phyloP scores from a whole-genome alignment of 2,113 vertebrate genomes.

The Podocnemis expansa region DNA sequence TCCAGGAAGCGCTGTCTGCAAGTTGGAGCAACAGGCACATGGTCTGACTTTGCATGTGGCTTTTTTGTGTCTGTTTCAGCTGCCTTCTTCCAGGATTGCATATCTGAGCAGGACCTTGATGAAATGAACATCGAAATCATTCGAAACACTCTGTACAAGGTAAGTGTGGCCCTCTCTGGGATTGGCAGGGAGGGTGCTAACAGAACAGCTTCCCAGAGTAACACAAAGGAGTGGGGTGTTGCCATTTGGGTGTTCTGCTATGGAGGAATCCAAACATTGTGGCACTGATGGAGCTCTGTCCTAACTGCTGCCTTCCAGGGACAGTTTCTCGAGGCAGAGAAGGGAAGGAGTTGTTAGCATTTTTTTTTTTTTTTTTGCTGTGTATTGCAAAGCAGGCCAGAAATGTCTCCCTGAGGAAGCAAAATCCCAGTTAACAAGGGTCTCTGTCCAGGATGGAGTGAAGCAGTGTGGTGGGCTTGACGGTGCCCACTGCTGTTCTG shows the following conservation, averaged over 20 bases:
- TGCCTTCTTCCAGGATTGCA: slow-evolving; percentile 98
- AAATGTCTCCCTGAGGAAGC: background rate
- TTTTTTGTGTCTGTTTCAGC: slow-evolving; percentile 78
- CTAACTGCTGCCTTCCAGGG: background rate
- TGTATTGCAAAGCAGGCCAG: background rate
- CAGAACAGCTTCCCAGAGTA: background rate
- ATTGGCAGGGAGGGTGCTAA: background rate
- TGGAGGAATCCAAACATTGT: background rate
- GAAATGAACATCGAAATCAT: slow-evolving; percentile 99
- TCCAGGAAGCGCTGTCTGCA: background rate
- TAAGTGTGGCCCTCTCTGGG: slow-evolving; percentile 55
- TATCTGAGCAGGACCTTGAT: slow-evolving; percentile 98
- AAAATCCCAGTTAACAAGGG: background rate
- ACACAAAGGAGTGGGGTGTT: background rate
- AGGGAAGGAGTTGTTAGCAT: background rate
- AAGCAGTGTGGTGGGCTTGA: background rate
- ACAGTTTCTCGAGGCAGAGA: background rate
- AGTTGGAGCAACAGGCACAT: background rate
- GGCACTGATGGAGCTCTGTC: background rate
- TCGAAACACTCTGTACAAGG: slow-evolving; percentile 98
- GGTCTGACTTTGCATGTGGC: background rate
- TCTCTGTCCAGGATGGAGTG: background rate
- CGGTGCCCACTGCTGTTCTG: background rate
- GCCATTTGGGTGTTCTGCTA: background rate
- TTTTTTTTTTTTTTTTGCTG: no score